Conservation (phyloP, 2,113 vertebrate species). For the Stictonetta naevosa region DNA sequence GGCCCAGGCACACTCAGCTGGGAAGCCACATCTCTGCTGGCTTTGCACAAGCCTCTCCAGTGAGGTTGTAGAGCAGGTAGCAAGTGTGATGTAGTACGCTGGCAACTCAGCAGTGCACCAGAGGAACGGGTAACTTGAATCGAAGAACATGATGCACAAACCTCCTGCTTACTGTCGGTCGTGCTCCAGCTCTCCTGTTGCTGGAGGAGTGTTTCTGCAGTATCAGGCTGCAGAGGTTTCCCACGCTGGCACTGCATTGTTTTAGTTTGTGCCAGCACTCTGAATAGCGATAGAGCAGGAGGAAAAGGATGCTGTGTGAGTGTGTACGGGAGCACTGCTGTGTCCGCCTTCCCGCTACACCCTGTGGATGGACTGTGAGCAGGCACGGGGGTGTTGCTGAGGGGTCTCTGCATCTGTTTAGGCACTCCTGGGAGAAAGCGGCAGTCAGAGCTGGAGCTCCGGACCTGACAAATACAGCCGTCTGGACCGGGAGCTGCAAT, state of each 20-base stretch:
- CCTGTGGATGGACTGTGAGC: not conserved
- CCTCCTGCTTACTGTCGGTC: fast-evolving
- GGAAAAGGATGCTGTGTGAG: not conserved
- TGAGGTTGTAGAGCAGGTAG: not conserved
- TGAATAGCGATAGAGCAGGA: not conserved
- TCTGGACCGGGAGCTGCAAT: constrained; percentile 87
- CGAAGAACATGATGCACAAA: not conserved
- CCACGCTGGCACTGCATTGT: not conserved
- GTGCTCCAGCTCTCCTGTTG: not conserved
- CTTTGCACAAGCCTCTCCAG: not conserved
- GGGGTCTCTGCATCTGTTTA: constrained; percentile 47
- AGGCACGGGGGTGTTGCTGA: not conserved
- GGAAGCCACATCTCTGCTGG: not conserved
- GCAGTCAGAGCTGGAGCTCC: constrained; percentile 84
- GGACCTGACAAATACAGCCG: constrained; percentile 83
- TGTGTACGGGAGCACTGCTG: not conserved
- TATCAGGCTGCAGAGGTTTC: not conserved
- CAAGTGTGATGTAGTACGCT: not conserved
- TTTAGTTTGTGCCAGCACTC: not conserved
- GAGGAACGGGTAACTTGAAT: not conserved
- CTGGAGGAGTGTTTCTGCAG: not conserved
- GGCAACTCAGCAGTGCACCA: not conserved
- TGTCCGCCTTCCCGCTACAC: not conserved
- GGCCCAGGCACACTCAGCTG: not conserved
- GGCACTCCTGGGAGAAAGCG: constrained; percentile 84